Evolutionary conservation across 2,888 invertebrate species (phyloP), one percentile per base, ranked within the genome.

Genomic region (Azorinus chamasolen): DNA sequence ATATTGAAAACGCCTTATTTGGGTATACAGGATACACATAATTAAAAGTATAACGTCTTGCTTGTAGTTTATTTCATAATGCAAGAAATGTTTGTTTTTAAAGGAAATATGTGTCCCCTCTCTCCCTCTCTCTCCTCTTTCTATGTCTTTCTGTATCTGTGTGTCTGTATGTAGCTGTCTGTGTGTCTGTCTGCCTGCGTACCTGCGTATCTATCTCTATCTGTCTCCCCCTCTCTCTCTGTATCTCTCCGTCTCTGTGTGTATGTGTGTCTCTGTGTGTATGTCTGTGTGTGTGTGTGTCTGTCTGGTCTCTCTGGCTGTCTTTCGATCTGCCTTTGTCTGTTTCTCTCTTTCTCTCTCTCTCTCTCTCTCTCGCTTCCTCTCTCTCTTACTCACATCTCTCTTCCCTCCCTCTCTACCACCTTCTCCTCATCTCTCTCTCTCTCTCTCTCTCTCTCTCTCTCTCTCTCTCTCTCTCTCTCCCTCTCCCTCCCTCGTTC

Each of bases 401-500:
- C 50, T 20, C 45, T 14, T 39, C 27, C 2, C 2, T 53, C 55
- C 16, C 20, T 55, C 55, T 18, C 25, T 8, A 1, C 18, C 48
- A 16, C 18, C 18, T 18, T 18, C 18, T 39, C 39, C 25, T 25
- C 18, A 14, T 18, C 3, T 53, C 54, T 64, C 24, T 22, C 53
- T 25, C 16, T 45, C 4, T 18, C 27, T n/a, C n/a, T 45, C 57
- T 39, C 57, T 18, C 51, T 39, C 46, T 59, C 59, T 45, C 53
- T 46, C 59, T 45, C 51, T 41, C 59, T 48, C 48, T 55, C 71
- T 57, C 63, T 64, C 58, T 43, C 65, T 63, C 55, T 50, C 43
- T 61, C 74, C 59, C 59, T 59, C 62, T 65, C 54, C 59, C 61
- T 59, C 50, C 59, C 65, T 68, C 54, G 55, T 53, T 57, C 63